Percentiles rank a stretch among this genome's conserved stretches.
phyloP scores from a whole-genome alignment of 2,113 vertebrate genomes.

The Xenopus tropicalis region DNA sequence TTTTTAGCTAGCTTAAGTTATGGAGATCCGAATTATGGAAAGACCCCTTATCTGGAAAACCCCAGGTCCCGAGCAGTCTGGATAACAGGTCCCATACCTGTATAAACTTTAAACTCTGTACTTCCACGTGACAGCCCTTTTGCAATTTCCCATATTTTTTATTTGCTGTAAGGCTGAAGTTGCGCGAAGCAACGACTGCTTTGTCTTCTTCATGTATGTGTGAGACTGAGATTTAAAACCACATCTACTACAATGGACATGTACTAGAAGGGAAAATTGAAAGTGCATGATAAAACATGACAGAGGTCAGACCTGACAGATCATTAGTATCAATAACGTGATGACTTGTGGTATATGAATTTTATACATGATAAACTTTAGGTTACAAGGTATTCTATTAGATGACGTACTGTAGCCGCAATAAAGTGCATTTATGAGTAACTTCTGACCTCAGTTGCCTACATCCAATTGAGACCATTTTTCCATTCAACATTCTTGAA shows the following conservation, averaged over 20 bases:
- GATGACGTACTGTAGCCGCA: conserved; percentile 14
- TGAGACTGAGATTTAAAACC: conserved; percentile 19
- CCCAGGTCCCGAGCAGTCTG: too few relatives aligned
- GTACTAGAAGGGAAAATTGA: conserved; percentile 26
- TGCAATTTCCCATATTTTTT: neutral
- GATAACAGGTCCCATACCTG: too few relatives aligned
- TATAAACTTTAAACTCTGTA: too few relatives aligned
- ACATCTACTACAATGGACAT: conserved; percentile 16
- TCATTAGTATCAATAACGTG: conserved; percentile 28
- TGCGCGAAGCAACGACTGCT: too few relatives aligned
- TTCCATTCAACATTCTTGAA: neutral
- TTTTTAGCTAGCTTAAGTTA: too few relatives aligned
- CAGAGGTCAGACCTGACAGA: conserved; percentile 37
- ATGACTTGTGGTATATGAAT: conserved; percentile 36
- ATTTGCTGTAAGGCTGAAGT: neutral
- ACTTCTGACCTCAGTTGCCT: conserved; percentile 30
- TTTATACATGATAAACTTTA: conserved; percentile 44
- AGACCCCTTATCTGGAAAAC: too few relatives aligned
- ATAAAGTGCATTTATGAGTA: conserved; percentile 37
- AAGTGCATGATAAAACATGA: conserved; percentile 36
- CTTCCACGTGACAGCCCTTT: too few relatives aligned
- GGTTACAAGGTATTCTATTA: conserved; percentile 48
- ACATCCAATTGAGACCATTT: neutral
- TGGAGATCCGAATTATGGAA: too few relatives aligned
- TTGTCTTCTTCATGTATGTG: conserved; percentile 16